Conservation (phyloP, 2,113 vertebrate species). For the Notarius lentiginosus region DNA sequence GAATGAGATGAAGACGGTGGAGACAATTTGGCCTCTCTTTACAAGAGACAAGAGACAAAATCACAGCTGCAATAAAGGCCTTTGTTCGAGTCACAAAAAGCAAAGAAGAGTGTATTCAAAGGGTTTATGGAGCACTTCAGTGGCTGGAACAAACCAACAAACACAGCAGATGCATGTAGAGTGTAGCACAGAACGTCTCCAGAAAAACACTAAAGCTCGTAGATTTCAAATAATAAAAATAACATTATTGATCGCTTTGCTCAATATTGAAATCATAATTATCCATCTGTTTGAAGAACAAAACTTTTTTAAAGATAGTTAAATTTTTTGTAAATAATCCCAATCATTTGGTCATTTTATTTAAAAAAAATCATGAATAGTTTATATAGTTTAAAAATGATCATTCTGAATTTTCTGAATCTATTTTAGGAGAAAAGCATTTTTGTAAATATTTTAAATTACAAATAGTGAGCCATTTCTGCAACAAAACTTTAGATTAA, state of each 20-base stretch:
- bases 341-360: too few relatives aligned
- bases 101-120: not conserved
- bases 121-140: not conserved
- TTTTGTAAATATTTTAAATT: not conserved
- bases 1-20: conserved; percentile 17
- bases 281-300: not conserved
- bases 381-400: too few relatives aligned
- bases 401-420: too few relatives aligned
- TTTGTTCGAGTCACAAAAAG: conserved; percentile 26
- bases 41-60: conserved; percentile 20
- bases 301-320: too few relatives aligned
- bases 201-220: not conserved
- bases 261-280: not conserved
- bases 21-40: conserved; percentile 20
- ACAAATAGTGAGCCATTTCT: too few relatives aligned
- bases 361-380: too few relatives aligned
- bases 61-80: conserved; percentile 5
- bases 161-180: not conserved
- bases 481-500: too few relatives aligned
- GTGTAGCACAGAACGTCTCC: not conserved
- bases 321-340: not conserved
- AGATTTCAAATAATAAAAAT: not conserved
- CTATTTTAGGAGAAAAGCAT: too few relatives aligned
- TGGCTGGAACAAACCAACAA: not conserved
- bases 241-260: not conserved